Conservation (phyloP, 2,797 vertebrate species). For the Myotis pilosus region DNA sequence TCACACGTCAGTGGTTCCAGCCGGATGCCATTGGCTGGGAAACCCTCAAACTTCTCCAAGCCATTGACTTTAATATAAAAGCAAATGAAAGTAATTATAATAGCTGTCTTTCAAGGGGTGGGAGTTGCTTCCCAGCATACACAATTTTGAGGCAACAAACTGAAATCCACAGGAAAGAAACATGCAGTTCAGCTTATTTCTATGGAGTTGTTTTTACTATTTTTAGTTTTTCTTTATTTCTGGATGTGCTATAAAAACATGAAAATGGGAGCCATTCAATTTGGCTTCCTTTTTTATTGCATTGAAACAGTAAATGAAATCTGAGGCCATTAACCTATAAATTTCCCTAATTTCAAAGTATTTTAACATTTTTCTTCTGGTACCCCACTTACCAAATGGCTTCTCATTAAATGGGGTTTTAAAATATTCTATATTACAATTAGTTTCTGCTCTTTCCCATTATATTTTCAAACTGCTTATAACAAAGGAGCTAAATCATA, state of each 20-base stretch:
- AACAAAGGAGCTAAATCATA: slow-evolving; percentile 42
- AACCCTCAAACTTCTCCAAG: slow-evolving; percentile 11
- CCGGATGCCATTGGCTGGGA: background rate
- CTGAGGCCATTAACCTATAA: slow-evolving; percentile 14
- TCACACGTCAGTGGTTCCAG: slow-evolving; percentile 4
- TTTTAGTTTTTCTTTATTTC: slow-evolving; percentile 36
- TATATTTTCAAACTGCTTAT: slow-evolving; percentile 47
- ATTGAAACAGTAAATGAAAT: slow-evolving; percentile 1
- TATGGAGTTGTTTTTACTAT: slow-evolving; percentile 42
- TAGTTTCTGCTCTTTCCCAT: slow-evolving; percentile 51
- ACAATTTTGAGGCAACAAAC: slow-evolving; percentile 68
- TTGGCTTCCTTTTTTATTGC: slow-evolving; percentile 60
- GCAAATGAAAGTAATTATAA: slow-evolving; percentile 63
- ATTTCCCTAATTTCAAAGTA: slow-evolving; percentile 55
- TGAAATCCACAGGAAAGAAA: slow-evolving; percentile 61
- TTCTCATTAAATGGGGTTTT: slow-evolving; percentile 50
- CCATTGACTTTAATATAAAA: slow-evolving; percentile 61
- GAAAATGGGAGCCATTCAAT: slow-evolving; percentile 32
- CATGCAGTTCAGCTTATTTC: slow-evolving; percentile 43
- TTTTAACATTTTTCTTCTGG: slow-evolving; percentile 56
- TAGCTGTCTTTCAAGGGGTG: slow-evolving; percentile 61
- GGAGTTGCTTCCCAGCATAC: background rate
- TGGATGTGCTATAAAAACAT: slow-evolving; percentile 48
- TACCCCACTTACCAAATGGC: slow-evolving; percentile 20
- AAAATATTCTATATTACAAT: slow-evolving; percentile 59